Base-by-base conservation (phyloP, 2,797 vertebrate genomes). In the Oryzias sinensis region DNA sequence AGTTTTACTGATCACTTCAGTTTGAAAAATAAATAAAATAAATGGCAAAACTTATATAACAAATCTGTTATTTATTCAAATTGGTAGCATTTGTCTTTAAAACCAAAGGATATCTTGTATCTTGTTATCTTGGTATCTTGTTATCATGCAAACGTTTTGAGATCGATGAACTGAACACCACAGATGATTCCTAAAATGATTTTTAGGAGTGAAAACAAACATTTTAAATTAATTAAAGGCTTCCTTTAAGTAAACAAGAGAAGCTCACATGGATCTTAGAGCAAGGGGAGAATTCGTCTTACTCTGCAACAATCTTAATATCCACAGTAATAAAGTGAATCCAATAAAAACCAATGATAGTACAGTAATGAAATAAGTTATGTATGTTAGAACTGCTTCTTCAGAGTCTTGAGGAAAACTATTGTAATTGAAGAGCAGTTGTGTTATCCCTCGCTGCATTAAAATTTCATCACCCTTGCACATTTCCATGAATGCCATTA, bases 401-500 rank as follows among this genome's bases (percentile, higher is more conserved):
- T 78, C 66, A 50, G 59, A 81, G 73, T 78, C 58, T 49, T 20
- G 53, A 43, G 70, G 66, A 80, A 78, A 72, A 70, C 76, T 55
- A 71, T 76, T 86, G 84, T 84, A 86, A 87, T 87, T 87, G 88
- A 89, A 84, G 68, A 77, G 79, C 79, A 80, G 83, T 90, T 88
- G 83, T 87, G 84, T 84, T 88, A 85, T 87, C 77, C 85, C 70
- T 76, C 75, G 81, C 74, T 74, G 80, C 79, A 91, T 93, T 90
- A 91, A 90, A 90, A 89, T 91, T 90, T 91, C 87, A 92, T 90
- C 84, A 83, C 76, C 77, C 81, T 72, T 68, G 72, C 83, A 87
- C 86, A 89, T 89, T 91, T 90, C 88, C 81, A 91, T 91, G 90
- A 93, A 92, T 91, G 87, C 82, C 86, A 93, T 92, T 92, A 93